phyloP scores from a whole-genome alignment of 2,113 vertebrate genomes.

The Rana temporaria region DNA sequence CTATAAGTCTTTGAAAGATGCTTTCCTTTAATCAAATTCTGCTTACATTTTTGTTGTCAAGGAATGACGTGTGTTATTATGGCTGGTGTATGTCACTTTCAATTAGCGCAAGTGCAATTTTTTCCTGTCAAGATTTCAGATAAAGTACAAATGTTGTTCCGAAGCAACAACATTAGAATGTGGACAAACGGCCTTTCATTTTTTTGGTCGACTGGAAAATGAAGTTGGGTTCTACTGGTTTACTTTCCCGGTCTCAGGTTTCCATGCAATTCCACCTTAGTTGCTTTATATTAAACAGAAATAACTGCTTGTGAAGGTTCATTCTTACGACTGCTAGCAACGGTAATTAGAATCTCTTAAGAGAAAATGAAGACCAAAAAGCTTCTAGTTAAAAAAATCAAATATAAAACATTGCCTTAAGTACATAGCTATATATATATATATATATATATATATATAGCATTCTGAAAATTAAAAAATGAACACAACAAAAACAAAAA shows the following conservation, averaged over 20 bases:
- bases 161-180: constrained; percentile 2
- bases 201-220: background rate
- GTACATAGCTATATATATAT: too few species aligned
- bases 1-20: too few species aligned
- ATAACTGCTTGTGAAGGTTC: background rate
- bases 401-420: too few species aligned
- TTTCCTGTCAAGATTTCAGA: constrained; percentile 11
- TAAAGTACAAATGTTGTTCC: background rate
- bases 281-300: too few species aligned
- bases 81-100: background rate
- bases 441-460: too few species aligned
- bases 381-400: too few species aligned
- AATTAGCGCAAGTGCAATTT: background rate
- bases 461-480: too few species aligned
- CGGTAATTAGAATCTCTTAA: background rate
- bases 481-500: too few species aligned
- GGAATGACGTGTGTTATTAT: background rate
- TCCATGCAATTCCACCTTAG: background rate
- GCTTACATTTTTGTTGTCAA: background rate
- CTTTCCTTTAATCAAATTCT: background rate
- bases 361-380: too few species aligned
- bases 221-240: background rate
- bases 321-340: background rate
- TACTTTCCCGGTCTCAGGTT: background rate
- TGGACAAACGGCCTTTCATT: background rate